Evolutionary conservation across 92 coral and sea anemone genomes (phyloP), one percentile per base, ranked within the genome.

Genomic region (Diadumene lineata): DNA sequence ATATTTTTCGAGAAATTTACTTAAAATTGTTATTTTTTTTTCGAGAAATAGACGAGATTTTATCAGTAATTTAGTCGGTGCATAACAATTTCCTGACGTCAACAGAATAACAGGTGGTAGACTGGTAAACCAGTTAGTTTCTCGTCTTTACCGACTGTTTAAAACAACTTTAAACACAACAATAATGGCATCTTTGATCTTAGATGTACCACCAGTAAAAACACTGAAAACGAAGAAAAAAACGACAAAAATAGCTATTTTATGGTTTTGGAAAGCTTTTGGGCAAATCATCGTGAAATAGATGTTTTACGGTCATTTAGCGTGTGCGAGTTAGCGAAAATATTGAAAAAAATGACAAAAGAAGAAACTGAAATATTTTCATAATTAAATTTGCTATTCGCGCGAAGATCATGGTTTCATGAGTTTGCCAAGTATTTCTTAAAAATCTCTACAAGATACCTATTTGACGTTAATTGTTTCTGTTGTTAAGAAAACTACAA

Each of bases 21-120:
- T n/a, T n/a, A n/a, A n/a, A n/a, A 38, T 38, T 38, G 13, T 13
- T 6, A 13, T 13, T 38, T n/a, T 21, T 16, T 34, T 56, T 72
- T 13, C 27, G 32, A 4, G 16, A 22, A 58, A 58, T 3, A 10
- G 30, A 1, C 46, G 18, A 70, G 4, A 31, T 32, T 66, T 65
- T 65, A 19, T 8, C 44, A 26, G 30, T 38, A 38, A 38, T 38
- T 38, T 21, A 19, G 50, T 31, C 81, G 6, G 66, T 64, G 81
- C 81, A 66, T 64, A 66, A 60, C 71, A 63, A 57, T 13, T 1
- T 3, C 81, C 88, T 91, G 88, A 88, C 88, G 90, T 91, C 89
- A 91, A 88, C 90, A 91, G 55, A 7, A 29, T 44, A 13, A 68
- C 97, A 71, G 97, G 97, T 91, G 58, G 33, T 17, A 65, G 84